Conservation (phyloP, 92 coral and sea anemone genomes). For the Zoanthus sociatus region DNA sequence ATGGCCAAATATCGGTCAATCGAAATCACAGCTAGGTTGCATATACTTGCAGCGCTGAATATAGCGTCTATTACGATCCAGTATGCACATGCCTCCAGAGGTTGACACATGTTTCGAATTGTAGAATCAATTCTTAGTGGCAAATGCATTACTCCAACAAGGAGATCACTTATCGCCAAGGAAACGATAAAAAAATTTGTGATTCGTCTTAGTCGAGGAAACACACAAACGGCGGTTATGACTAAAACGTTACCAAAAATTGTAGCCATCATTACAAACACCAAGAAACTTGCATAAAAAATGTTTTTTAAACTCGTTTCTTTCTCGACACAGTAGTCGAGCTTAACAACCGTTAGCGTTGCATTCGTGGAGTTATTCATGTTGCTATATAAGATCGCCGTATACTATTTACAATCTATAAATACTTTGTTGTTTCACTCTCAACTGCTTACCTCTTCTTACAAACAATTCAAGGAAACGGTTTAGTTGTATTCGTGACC, state of each 20-base stretch:
- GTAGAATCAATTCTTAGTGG: conserved; percentile 88
- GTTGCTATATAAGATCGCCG: conserved; percentile 1
- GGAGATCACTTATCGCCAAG: conserved; percentile 90
- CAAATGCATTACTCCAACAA: conserved; percentile 73
- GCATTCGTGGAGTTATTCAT: conserved; percentile 35
- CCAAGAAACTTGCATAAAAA: conserved; percentile 71
- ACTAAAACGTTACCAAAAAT: conserved; percentile 93
- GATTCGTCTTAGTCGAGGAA: conserved; percentile 81
- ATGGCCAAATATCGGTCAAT: conserved; percentile 95
- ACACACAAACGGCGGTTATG: conserved; percentile 81
- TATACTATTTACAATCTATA: not conserved
- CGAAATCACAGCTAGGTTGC: conserved; percentile 89
- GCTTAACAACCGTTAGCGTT: not conserved
- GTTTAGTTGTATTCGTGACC: not conserved
- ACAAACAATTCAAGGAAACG: conserved; percentile 12
- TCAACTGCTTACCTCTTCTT: not conserved
- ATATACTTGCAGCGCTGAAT: conserved; percentile 87
- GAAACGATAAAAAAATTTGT: conserved; percentile 95
- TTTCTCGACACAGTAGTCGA: conserved; percentile 7
- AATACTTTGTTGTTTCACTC: not conserved
- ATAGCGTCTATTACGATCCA: conserved; percentile 83
- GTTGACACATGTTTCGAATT: conserved; percentile 74
- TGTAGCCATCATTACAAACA: conserved; percentile 82
- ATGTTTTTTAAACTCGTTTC: conserved; percentile 10
- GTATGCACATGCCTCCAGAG: conserved; percentile 70